Evolutionary conservation across 2,888 invertebrate species (phyloP).

Genomic region (Deilephila elpenor): DNA sequence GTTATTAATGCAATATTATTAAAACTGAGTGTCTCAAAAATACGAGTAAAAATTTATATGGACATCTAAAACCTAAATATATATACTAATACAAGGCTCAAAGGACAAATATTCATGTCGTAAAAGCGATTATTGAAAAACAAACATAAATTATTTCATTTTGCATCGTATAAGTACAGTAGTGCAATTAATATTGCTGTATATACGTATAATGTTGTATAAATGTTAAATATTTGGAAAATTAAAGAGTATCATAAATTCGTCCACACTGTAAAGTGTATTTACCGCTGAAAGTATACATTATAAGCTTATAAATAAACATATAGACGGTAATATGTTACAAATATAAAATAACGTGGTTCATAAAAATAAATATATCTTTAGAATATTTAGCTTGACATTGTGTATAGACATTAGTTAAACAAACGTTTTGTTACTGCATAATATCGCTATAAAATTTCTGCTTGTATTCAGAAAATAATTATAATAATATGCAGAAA

Average conservation of each 20-base stretch:
- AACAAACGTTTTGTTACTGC: slow-evolving; percentile 10
- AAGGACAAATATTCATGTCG: too few relatives aligned
- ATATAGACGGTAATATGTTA: slow-evolving; percentile 35
- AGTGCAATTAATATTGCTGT: slow-evolving; percentile 25
- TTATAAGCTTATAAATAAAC: slow-evolving; percentile 31
- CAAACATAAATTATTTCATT: background rate
- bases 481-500: background rate
- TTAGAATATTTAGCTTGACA: slow-evolving; percentile 15
- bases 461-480: background rate
- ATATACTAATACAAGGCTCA: background rate
- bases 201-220: slow-evolving; percentile 29
- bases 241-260: slow-evolving; percentile 67
- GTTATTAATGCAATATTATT: too few relatives aligned
- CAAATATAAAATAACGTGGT: slow-evolving; percentile 31
- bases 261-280: slow-evolving; percentile 75
- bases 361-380: background rate
- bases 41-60: too few relatives aligned
- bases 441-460: background rate
- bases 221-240: slow-evolving; percentile 33
- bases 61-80: background rate
- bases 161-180: background rate
- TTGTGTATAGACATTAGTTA: background rate
- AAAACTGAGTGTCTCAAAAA: too few relatives aligned
- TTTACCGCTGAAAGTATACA: slow-evolving; percentile 40
- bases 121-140: background rate